phyloP scores from a whole-genome alignment of 2,113 vertebrate species.

The Ceyx margarethae region DNA sequence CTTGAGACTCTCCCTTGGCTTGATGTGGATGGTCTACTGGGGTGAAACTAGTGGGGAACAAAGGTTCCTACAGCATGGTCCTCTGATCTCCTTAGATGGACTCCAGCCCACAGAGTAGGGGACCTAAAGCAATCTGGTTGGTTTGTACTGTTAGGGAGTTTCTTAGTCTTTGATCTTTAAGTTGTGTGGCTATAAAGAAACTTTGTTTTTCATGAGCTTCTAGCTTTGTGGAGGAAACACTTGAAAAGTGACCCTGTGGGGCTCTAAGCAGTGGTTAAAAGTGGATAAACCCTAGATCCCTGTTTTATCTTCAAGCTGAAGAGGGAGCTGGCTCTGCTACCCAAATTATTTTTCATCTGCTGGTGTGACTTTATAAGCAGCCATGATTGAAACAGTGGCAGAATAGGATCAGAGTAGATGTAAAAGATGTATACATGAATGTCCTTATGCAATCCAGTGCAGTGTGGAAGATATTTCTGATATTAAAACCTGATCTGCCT shows the following conservation, averaged over 20 bases:
- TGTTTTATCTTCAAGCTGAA: not conserved
- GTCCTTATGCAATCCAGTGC: not conserved
- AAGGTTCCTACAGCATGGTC: not conserved
- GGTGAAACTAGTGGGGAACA: not conserved
- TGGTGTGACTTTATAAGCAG: not conserved
- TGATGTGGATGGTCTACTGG: not conserved
- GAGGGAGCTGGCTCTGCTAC: not conserved
- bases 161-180: not conserved
- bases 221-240: not conserved
- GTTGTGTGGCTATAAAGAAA: not conserved
- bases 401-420: not conserved
- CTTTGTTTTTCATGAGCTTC: not conserved
- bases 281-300: not conserved
- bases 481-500: not conserved
- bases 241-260: not conserved
- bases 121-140: not conserved
- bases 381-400: rapidly evolving
- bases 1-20: not conserved
- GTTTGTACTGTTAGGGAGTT: not conserved
- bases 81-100: not conserved
- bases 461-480: not conserved
- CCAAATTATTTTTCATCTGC: not conserved
- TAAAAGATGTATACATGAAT: no score
- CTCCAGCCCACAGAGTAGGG: not conserved
- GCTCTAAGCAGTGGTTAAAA: not conserved